Conservation (phyloP, 2,888 invertebrate species). For the Watsonalla cultraria region DNA sequence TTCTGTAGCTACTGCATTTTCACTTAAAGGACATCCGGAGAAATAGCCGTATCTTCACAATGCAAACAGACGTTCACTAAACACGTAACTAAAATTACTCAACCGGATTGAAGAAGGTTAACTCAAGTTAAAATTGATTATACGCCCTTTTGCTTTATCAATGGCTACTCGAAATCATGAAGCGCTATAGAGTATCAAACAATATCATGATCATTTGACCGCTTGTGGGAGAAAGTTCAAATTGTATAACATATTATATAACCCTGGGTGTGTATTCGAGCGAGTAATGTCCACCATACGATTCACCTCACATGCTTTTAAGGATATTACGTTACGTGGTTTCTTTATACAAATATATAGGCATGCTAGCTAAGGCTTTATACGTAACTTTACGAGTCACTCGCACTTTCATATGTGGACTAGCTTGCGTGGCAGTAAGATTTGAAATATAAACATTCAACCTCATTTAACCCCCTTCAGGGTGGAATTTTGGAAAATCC, state of each 20-base stretch:
- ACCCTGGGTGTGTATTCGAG: constrained; percentile 18
- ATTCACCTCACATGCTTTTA: constrained; percentile 20
- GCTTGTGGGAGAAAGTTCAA: constrained; percentile 21
- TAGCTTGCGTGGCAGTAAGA: no score
- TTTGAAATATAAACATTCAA: no score
- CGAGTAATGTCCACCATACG: constrained; percentile 5
- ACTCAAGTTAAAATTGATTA: background rate
- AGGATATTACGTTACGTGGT: constrained; percentile 8
- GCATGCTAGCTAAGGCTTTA: constrained; percentile 2
- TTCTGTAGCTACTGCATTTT: background rate
- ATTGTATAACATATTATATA: constrained; percentile 32
- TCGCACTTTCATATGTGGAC: no score
- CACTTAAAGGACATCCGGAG: background rate
- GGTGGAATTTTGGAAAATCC: no score
- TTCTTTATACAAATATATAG: constrained; percentile 6
- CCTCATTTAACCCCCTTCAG: no score
- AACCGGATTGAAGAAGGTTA: no score
- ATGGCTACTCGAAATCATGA: background rate
- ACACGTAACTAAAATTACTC: no score
- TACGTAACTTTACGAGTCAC: no score
- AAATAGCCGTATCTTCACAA: background rate
- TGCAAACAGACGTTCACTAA: no score
- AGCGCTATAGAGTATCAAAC: background rate
- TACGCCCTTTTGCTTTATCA: background rate
- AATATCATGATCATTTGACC: constrained; percentile 6